Evolutionary conservation across 2,888 invertebrate species (phyloP).

Genomic region (Phlogophora meticulosa): DNA sequence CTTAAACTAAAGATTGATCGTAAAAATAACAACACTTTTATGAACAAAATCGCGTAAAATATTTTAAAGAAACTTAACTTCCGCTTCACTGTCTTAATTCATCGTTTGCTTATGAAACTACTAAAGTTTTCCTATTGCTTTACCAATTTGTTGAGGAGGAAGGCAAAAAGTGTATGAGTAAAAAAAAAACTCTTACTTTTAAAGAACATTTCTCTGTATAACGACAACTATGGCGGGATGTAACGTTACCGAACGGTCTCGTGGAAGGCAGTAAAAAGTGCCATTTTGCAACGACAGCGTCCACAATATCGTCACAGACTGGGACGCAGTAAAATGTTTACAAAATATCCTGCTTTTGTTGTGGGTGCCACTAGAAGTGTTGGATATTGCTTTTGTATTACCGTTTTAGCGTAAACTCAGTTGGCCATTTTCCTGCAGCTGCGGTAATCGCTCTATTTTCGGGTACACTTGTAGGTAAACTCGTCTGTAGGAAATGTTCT

Average conservation of each 20-base stretch:
- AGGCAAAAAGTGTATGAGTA: conserved; percentile 28
- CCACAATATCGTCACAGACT: conserved; percentile 89
- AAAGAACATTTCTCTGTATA: conserved; percentile 62
- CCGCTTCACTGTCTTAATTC: conserved; percentile 9
- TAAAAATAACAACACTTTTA: conserved; percentile 33
- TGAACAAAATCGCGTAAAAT: conserved; percentile 22
- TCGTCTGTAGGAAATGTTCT: conserved; percentile 27
- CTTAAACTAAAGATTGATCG: conserved; percentile 4
- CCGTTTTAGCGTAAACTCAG: conserved; percentile 78
- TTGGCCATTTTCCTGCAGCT: conserved; percentile 71
- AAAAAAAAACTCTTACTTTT: conserved; percentile 55
- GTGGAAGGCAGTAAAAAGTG: conserved; percentile 87
- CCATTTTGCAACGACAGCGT: conserved; percentile 86
- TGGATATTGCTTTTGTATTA: conserved; percentile 86
- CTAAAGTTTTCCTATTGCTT: conserved; percentile 19
- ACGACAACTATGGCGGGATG: conserved; percentile 71
- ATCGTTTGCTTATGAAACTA: conserved; percentile 22
- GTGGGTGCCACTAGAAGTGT: conserved; percentile 78
- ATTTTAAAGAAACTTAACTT: conserved; percentile 32
- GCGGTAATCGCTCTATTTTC: conserved; percentile 70
- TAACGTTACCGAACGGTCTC: conserved; percentile 79
- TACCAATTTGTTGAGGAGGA: conserved; percentile 29
- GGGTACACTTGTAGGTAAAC: conserved; percentile 40
- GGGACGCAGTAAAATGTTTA: conserved; percentile 89
- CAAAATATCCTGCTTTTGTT: conserved; percentile 88